phyloP scores from a whole-genome alignment of 2,888 invertebrate species.

The Trichogramma dendrolimi region DNA sequence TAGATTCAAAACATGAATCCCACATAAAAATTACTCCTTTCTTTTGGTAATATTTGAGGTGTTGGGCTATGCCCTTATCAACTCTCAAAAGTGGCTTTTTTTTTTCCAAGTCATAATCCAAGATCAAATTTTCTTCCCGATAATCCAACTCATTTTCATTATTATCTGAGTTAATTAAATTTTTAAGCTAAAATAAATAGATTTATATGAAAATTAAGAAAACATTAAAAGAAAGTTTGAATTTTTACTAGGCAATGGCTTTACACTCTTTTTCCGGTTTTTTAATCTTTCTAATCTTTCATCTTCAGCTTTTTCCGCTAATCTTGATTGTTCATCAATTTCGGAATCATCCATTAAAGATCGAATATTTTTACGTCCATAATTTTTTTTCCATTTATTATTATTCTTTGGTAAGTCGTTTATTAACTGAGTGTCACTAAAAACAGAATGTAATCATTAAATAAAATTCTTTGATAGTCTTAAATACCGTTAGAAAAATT shows the following conservation, averaged over 20 bases:
- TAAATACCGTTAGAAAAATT: not conserved
- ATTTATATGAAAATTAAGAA: constrained; percentile 1
- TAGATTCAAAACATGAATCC: constrained; percentile 80
- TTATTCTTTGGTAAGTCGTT: not conserved
- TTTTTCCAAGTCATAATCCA: constrained; percentile 77
- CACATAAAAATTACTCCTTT: constrained; percentile 50
- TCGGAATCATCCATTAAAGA: constrained; percentile 21
- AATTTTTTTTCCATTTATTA: not conserved
- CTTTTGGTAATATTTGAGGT: constrained; percentile 85
- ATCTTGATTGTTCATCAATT: constrained; percentile 15
- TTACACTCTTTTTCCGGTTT: constrained; percentile 4
- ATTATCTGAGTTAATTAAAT: not conserved
- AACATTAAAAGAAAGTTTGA: not conserved
- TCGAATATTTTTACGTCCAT: constrained; percentile 20
- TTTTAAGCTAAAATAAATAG: constrained; percentile 3
- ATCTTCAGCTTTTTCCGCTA: constrained; percentile 19
- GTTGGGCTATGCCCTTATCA: constrained; percentile 68
- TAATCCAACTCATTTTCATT: not conserved
- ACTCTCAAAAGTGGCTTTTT: constrained; percentile 75
- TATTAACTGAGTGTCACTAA: not conserved
- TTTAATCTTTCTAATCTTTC: constrained; percentile 8
- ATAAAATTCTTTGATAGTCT: not conserved
- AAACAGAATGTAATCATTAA: not conserved
- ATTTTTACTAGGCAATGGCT: not conserved
- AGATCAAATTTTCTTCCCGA: constrained; percentile 58